phyloP scores from a whole-genome alignment of 1,140 invertebrate species.

The Triops longicaudatus region DNA sequence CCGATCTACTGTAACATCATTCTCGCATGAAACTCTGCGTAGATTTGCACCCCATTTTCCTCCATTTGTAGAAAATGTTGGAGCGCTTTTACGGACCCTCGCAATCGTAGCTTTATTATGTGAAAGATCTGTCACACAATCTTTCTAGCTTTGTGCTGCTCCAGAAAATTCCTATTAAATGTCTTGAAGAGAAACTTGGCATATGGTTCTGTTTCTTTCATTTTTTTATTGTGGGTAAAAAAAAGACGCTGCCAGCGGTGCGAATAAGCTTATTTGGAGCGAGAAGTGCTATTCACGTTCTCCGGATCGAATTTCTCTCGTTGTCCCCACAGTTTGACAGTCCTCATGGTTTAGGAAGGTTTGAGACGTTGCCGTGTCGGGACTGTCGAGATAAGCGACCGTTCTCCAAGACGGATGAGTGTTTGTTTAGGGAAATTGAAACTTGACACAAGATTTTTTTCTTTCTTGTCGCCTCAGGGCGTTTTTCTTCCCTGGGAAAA shows the following conservation, averaged over 20 bases:
- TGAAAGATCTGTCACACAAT: background rate
- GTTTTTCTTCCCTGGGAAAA: too few species aligned
- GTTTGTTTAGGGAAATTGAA: conserved; percentile 15
- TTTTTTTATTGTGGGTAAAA: background rate
- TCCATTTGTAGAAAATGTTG: too few species aligned
- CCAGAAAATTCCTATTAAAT: background rate
- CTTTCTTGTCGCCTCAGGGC: background rate
- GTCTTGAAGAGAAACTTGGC: background rate
- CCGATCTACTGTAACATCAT: too few species aligned
- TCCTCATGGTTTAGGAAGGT: background rate
- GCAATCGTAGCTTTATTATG: background rate
- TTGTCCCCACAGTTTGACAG: background rate
- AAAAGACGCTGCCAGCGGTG: background rate
- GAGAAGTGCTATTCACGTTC: background rate
- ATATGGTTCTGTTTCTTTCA: background rate
- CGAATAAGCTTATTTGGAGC: background rate
- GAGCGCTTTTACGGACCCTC: too few species aligned
- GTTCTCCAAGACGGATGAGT: conserved; percentile 7
- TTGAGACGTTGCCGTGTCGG: conserved; percentile 5
- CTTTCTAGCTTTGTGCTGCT: background rate
- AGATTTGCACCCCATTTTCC: too few species aligned
- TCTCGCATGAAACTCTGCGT: too few species aligned
- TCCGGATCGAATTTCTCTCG: background rate
- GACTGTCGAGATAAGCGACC: background rate
- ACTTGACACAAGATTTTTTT: background rate